Conservation (phyloP, 1,140 invertebrate species). For the Bombus turneri region DNA sequence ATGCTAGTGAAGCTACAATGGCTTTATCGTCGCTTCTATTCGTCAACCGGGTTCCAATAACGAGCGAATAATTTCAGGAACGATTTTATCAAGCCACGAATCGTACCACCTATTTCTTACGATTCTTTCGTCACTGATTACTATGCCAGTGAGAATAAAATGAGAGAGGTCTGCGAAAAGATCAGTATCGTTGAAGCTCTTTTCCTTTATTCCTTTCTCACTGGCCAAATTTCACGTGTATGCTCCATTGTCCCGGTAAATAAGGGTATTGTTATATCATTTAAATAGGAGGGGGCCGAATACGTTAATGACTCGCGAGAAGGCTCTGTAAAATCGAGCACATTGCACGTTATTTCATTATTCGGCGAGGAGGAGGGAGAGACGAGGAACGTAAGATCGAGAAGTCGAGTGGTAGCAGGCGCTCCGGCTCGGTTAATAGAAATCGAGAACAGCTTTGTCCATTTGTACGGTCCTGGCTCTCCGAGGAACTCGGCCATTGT, state of each 20-base stretch:
- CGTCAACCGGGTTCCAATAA: conserved; percentile 1
- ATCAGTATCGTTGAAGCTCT: conserved; percentile 63
- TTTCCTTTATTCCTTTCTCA: conserved; percentile 9
- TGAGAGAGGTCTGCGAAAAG: conserved; percentile 42
- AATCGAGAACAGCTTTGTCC: conserved; percentile 65
- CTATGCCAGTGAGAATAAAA: conserved; percentile 15
- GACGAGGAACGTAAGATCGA: conserved; percentile 46
- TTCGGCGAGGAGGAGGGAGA: conserved; percentile 1
- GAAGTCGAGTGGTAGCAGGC: conserved; percentile 45
- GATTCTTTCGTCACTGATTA: not conserved
- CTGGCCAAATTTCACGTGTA: conserved; percentile 16
- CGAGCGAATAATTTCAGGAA: not conserved
- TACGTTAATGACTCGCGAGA: conserved; percentile 68
- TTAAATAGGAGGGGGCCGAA: conserved; percentile 59
- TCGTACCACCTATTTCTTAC: not conserved
- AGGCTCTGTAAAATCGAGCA: conserved; percentile 60
- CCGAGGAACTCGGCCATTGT: conserved; percentile 46
- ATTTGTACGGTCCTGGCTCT: conserved; percentile 38
- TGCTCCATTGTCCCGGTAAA: conserved; percentile 57
- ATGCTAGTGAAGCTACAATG: conserved; percentile 1
- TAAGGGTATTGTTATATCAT: conserved; percentile 64
- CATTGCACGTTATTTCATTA: conserved; percentile 64
- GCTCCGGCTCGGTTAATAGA: conserved; percentile 51
- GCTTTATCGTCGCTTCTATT: conserved; percentile 22
- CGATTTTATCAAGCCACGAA: not conserved